Percentiles rank a stretch among this genome's conserved stretches.
Evolutionary conservation across 2,888 invertebrate genomes (phyloP).

Genomic region (Athetis lepigone): DNA sequence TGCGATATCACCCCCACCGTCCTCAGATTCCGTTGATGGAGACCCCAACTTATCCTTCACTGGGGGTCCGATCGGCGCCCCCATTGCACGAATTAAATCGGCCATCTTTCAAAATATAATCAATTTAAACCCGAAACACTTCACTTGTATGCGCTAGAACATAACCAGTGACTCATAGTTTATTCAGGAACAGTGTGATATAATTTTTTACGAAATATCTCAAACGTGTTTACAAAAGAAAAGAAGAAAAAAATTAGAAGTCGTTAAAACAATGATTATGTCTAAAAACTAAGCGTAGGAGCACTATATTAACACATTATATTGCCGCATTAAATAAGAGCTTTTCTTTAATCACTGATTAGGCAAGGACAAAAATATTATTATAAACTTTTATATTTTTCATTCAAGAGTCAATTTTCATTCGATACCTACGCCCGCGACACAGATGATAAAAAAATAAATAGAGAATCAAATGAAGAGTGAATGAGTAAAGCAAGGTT

Average conservation of each 20-base stretch:
- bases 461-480: constrained; percentile 29
- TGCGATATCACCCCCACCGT: constrained; percentile 93
- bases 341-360: constrained; percentile 21
- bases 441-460: constrained; percentile 62
- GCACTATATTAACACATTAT: constrained; percentile 18
- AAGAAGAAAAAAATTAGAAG: constrained; percentile 38
- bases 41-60: constrained; percentile 94
- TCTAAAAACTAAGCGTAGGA: constrained; percentile 3
- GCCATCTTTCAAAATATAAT: constrained; percentile 88
- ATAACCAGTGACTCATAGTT: constrained; percentile 79
- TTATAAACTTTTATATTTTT: constrained; percentile 29
- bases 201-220: constrained; percentile 60
- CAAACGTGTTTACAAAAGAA: constrained; percentile 77
- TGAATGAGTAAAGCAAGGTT: neutral
- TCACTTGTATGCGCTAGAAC: constrained; percentile 60
- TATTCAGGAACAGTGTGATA: constrained; percentile 64
- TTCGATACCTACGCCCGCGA: constrained; percentile 73
- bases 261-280: constrained; percentile 8
- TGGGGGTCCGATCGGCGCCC: constrained; percentile 92
- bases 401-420: constrained; percentile 48
- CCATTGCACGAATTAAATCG: constrained; percentile 93
- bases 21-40: constrained; percentile 96
- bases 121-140: constrained; percentile 49
- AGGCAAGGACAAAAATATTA: constrained; percentile 24
- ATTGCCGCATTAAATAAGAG: constrained; percentile 5